Percentiles rank a stretch among this genome's conserved stretches.
These are phyloP conservation scores for Camponotus pennsylvanicus DNA, from an alignment of 1,140 invertebrate genomes.

Conservation along the genomic window DNA sequence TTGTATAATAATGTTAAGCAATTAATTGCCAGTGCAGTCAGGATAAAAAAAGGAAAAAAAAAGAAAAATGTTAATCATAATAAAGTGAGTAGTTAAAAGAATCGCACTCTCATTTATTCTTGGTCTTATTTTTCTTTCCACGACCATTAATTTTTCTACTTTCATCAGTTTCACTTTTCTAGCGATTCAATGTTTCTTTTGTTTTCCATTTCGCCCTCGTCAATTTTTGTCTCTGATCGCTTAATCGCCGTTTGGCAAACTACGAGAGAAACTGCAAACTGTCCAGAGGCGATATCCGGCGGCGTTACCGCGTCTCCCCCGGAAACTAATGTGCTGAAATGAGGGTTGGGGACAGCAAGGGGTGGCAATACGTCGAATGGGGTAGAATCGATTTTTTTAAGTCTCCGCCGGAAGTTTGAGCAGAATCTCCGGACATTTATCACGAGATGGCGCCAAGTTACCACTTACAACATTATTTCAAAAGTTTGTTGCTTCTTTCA, in stretches of 20 bases:
- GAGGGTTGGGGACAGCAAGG: conserved; percentile 63
- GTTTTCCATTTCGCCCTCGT: background rate
- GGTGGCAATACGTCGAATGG: conserved; percentile 70
- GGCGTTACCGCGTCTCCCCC: conserved; percentile 73
- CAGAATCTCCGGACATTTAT: conserved; percentile 60
- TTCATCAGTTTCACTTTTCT: conserved; percentile 49
- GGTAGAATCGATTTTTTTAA: conserved; percentile 79
- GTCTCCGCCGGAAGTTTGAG: conserved; percentile 65
- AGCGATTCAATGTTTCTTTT: background rate
- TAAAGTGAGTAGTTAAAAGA: conserved; percentile 7
- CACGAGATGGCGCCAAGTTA: conserved; percentile 78
- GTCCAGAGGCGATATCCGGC: conserved; percentile 79
- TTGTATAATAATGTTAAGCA: background rate
- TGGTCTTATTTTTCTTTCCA: conserved; percentile 50
- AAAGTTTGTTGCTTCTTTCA: background rate
- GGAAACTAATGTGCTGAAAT: conserved; percentile 64
- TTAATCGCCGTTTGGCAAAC: conserved; percentile 67
- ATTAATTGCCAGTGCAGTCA: background rate
- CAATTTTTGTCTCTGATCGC: conserved; percentile 54
- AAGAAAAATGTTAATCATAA: background rate
- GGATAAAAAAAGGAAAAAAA: background rate
- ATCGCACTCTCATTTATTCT: background rate
- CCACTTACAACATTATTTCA: conserved; percentile 47
- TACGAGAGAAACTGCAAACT: conserved; percentile 69
- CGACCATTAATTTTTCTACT: background rate